These are phyloP conservation scores for Allophyes oxyacanthae DNA, from an alignment of 2,888 invertebrate genomes.

Conservation along the genomic window DNA sequence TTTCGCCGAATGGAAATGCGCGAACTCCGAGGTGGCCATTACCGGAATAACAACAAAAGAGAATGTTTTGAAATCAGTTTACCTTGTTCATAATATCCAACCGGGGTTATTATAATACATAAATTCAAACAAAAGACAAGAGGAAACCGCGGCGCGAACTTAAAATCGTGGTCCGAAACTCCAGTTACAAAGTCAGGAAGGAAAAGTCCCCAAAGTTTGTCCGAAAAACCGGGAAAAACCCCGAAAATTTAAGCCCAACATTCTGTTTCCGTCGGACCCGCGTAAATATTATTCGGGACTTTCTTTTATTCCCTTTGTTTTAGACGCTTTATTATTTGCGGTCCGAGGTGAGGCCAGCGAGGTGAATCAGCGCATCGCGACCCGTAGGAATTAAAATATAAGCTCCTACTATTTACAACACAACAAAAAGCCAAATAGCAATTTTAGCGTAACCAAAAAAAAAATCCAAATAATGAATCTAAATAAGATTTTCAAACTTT, in stretches of 20 bases:
- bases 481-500: slow-evolving; percentile 81
- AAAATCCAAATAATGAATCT: slow-evolving; percentile 71
- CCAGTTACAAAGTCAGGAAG: slow-evolving; percentile 82
- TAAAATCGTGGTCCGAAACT: slow-evolving; percentile 77
- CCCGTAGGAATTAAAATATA: slow-evolving; percentile 51
- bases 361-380: slow-evolving; percentile 55
- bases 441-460: slow-evolving; percentile 60
- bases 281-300: slow-evolving; percentile 85
- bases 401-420: slow-evolving; percentile 57
- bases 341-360: slow-evolving; percentile 63
- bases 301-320: slow-evolving; percentile 85
- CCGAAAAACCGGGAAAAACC: slow-evolving; percentile 79
- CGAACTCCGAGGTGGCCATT: slow-evolving; percentile 49
- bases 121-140: slow-evolving; percentile 79
- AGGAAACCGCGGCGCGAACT: slow-evolving; percentile 76
- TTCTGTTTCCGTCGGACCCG: slow-evolving; percentile 78
- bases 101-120: slow-evolving; percentile 75
- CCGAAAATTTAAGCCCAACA: slow-evolving; percentile 80
- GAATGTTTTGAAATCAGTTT: slow-evolving; percentile 69
- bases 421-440: slow-evolving; percentile 59
- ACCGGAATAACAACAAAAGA: slow-evolving; percentile 61
- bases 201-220: slow-evolving; percentile 78
- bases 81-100: slow-evolving; percentile 73
- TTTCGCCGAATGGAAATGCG: slow-evolving; percentile 48
- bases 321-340: slow-evolving; percentile 80